Evolutionary conservation across 2,888 invertebrate genomes (phyloP).

Genomic region (Pyrrhia umbra): DNA sequence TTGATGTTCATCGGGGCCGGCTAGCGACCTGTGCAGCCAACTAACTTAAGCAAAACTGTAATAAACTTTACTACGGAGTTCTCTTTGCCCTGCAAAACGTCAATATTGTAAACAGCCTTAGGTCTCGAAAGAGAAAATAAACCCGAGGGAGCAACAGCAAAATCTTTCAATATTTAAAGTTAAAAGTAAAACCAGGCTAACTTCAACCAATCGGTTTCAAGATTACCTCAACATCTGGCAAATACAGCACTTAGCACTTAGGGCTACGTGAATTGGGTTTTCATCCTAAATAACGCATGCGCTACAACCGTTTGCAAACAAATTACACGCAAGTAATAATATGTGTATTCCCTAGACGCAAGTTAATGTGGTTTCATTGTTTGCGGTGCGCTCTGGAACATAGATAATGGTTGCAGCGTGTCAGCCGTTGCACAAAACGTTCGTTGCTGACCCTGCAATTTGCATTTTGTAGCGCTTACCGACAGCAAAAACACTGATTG

Average conservation of each 20-base stretch:
- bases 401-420: slow-evolving; percentile 66
- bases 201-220: slow-evolving; percentile 18
- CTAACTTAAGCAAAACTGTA: slow-evolving; percentile 47
- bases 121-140: slow-evolving; percentile 35
- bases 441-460: slow-evolving; percentile 61
- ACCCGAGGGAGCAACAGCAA: not conserved
- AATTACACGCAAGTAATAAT: slow-evolving; percentile 48
- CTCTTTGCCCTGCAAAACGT: slow-evolving; percentile 20
- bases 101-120: slow-evolving; percentile 34
- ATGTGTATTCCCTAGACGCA: slow-evolving; percentile 52
- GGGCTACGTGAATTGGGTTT: slow-evolving; percentile 31
- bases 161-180: slow-evolving; percentile 16
- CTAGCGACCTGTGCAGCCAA: slow-evolving; percentile 34
- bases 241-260: slow-evolving; percentile 27
- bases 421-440: slow-evolving; percentile 56
- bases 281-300: slow-evolving; percentile 30
- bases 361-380: slow-evolving; percentile 63
- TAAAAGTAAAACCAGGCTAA: slow-evolving; percentile 10
- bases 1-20: slow-evolving; percentile 30
- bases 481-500: slow-evolving; percentile 64
- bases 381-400: slow-evolving; percentile 57
- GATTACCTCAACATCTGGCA: slow-evolving; percentile 37
- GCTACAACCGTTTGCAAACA: slow-evolving; percentile 34
- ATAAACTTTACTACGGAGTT: slow-evolving; percentile 40
- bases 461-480: slow-evolving; percentile 60